A percentile compares a stretch with the other conserved stretches of the same genome.
Evolutionary conservation across 2,797 vertebrate genomes (phyloP).

Genomic region (Dicrostonyx torquatus): DNA sequence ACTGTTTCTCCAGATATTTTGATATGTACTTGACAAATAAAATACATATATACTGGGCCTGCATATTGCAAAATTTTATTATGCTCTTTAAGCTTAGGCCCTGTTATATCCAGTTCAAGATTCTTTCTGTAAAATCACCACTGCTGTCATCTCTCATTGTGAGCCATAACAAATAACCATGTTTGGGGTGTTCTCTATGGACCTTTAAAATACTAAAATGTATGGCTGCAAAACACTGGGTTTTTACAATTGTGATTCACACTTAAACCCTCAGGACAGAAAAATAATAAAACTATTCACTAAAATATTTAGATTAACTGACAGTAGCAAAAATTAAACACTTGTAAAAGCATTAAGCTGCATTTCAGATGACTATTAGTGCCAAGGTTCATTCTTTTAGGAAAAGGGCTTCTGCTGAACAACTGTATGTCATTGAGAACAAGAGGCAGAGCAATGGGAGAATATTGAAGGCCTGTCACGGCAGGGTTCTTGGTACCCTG

Average conservation of each 20-base stretch:
- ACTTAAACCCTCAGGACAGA: constrained; percentile 57
- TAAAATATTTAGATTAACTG: constrained; percentile 62
- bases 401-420: not conserved
- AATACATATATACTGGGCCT: not conserved
- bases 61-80: not conserved
- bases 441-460: not conserved
- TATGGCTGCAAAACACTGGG: not conserved
- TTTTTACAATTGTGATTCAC: constrained; percentile 54
- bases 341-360: constrained; percentile 19
- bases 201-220: constrained; percentile 16
- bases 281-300: constrained; percentile 57
- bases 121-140: not conserved
- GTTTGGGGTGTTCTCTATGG: not conserved
- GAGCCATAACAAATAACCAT: constrained; percentile 14
- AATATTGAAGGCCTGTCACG: not conserved
- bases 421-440: not conserved
- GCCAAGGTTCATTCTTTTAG: not conserved
- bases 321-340: constrained; percentile 65
- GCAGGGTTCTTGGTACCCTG: not conserved
- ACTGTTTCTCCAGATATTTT: not conserved
- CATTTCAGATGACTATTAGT: constrained; percentile 28
- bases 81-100: not conserved
- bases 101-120: not conserved
- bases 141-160: constrained; percentile 25
- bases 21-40: not conserved